These are phyloP conservation scores for Aurelia coerulea DNA, from an alignment of 30 jellyfish, hydroid and myxozoan species.

Conservation along the genomic window DNA sequence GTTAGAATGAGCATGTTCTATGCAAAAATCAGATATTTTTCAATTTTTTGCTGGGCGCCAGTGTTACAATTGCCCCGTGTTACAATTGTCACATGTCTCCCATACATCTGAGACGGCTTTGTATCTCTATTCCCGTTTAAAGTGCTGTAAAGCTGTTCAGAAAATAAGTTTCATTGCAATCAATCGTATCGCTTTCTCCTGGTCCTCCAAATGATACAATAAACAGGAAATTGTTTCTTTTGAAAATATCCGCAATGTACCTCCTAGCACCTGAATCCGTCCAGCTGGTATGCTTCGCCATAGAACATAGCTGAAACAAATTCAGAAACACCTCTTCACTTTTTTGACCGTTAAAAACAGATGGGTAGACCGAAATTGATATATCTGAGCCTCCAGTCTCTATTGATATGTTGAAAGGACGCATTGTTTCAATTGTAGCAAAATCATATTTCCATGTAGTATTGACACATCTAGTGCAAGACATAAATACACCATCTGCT, in stretches of 20 bases:
- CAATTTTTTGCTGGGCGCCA: too few species aligned
- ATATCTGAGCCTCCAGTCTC: background rate
- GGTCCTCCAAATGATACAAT: background rate
- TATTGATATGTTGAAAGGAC: constrained; percentile 25
- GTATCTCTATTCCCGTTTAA: too few species aligned
- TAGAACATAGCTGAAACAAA: constrained; percentile 7
- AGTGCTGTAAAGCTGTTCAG: constrained; percentile 16
- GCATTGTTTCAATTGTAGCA: constrained; percentile 6
- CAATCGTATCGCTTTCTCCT: constrained; percentile 4
- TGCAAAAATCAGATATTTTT: too few species aligned
- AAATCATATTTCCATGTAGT: constrained; percentile 34
- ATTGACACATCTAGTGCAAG: constrained; percentile 22
- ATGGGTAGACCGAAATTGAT: constrained; percentile 28
- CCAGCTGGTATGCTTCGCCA: background rate
- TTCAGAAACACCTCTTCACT: background rate
- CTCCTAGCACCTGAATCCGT: background rate
- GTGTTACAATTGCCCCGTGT: too few species aligned
- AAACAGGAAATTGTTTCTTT: background rate
- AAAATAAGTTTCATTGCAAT: background rate
- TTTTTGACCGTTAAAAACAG: constrained; percentile 8
- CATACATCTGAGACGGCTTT: too few species aligned
- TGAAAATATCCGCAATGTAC: background rate
- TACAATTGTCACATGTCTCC: too few species aligned
- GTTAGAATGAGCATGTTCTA: too few species aligned
- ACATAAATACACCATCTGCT: background rate